phyloP scores from a whole-genome alignment of 2,888 invertebrate genomes.

The Sisyra terminalis region DNA sequence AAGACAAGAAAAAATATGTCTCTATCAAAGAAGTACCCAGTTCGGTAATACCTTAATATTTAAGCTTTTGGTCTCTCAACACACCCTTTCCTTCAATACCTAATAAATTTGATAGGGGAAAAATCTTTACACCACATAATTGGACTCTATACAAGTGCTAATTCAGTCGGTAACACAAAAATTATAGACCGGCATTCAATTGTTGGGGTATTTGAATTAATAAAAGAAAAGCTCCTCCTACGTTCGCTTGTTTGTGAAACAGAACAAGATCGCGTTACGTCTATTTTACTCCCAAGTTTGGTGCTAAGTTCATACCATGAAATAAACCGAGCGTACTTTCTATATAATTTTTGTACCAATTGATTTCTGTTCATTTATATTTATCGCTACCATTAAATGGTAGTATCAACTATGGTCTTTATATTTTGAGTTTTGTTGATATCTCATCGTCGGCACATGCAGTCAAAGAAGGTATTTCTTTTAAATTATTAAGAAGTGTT shows the following conservation, averaged over 20 bases:
- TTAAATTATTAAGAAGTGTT: too few relatives aligned
- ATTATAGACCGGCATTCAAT: constrained; percentile 6
- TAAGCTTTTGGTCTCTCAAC: not conserved
- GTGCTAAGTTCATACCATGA: too few relatives aligned
- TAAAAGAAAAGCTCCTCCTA: constrained; percentile 5
- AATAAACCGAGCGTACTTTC: too few relatives aligned
- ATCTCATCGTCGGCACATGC: too few relatives aligned
- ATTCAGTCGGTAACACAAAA: constrained; percentile 8
- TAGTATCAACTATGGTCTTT: too few relatives aligned
- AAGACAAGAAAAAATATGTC: not conserved
- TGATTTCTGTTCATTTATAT: too few relatives aligned
- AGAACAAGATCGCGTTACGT: constrained; percentile 7
- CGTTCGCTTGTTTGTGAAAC: constrained; percentile 7
- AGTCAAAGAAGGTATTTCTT: too few relatives aligned
- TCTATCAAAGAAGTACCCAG: not conserved
- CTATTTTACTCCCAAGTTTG: not conserved
- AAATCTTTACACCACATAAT: constrained; percentile 9
- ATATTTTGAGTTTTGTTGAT: too few relatives aligned
- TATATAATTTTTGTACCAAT: too few relatives aligned
- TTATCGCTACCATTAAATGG: too few relatives aligned
- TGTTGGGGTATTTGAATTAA: not conserved
- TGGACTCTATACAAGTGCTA: constrained; percentile 9
- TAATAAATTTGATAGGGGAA: constrained; percentile 3
- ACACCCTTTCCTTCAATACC: not conserved
- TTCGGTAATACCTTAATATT: not conserved